These are phyloP conservation scores for Leptopilina myrica DNA, from an alignment of 2,888 invertebrate species.

Conservation along the genomic window DNA sequence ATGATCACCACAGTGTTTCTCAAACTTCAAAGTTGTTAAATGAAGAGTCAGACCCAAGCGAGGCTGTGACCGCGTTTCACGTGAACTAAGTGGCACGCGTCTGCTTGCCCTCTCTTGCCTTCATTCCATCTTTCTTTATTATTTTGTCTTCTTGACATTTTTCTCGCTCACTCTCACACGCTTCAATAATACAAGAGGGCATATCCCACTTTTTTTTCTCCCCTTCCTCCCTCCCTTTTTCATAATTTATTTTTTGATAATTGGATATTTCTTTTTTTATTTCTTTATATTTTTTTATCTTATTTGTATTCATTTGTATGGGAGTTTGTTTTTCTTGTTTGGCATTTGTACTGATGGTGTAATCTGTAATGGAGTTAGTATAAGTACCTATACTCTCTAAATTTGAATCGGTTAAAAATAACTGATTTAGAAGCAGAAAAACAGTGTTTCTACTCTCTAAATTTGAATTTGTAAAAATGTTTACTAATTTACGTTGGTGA, in stretches of 20 bases:
- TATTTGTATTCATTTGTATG: not conserved
- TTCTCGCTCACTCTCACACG: not conserved
- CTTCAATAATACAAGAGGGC: no score
- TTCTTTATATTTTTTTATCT: not conserved
- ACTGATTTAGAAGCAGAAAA: no score
- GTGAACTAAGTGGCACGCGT: conserved; percentile 74
- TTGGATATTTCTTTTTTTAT: not conserved
- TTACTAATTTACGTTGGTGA: no score
- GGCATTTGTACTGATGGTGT: no score
- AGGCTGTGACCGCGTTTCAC: conserved; percentile 76
- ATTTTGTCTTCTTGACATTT: not conserved
- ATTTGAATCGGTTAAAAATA: no score
- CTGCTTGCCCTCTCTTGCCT: conserved; percentile 52
- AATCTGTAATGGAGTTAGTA: no score
- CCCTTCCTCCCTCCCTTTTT: not conserved
- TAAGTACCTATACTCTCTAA: no score
- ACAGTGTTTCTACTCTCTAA: no score
- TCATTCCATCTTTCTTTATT: conserved; percentile 35
- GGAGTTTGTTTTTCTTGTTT: no score
- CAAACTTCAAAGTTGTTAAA: conserved; percentile 54
- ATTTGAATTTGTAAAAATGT: no score
- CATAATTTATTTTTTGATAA: not conserved
- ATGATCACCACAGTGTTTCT: conserved; percentile 51
- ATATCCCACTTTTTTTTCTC: not conserved
- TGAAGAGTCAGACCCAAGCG: conserved; percentile 69